Evolutionary conservation across 2,888 invertebrate genomes (phyloP).

Genomic region (Drosophila borborema): DNA sequence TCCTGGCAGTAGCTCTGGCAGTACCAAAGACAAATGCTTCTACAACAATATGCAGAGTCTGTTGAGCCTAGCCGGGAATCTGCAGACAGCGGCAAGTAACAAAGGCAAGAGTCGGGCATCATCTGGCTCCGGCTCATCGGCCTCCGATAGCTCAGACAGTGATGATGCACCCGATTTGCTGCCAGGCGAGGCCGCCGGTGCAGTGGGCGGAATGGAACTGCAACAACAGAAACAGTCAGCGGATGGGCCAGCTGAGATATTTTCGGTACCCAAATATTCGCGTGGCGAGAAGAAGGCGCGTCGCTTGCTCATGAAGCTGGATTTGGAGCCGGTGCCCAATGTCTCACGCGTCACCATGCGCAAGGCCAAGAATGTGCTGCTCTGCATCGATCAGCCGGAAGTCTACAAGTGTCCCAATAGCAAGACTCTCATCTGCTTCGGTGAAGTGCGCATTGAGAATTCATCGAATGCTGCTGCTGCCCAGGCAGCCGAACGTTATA

Average conservation of each 20-base stretch:
- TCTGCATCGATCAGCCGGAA: constrained; percentile 63
- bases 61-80: constrained; percentile 21
- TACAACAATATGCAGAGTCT: constrained; percentile 23
- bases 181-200: not conserved
- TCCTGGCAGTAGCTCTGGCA: not conserved
- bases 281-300: constrained; percentile 71
- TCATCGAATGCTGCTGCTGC: constrained; percentile 36
- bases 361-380: constrained; percentile 54
- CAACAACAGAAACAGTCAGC: not conserved
- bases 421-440: constrained; percentile 59
- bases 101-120: not conserved
- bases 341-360: constrained; percentile 66
- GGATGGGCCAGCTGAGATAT: not conserved
- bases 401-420: constrained; percentile 52
- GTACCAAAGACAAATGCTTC: not conserved
- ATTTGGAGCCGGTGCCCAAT: constrained; percentile 48
- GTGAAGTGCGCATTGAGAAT: constrained; percentile 59
- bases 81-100: constrained; percentile 3
- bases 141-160: constrained; percentile 26
- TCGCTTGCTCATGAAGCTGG: constrained; percentile 57
- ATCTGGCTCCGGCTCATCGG: constrained; percentile 17
- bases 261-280: constrained; percentile 24
- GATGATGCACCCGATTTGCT: constrained; percentile 28
- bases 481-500: constrained; percentile 58
- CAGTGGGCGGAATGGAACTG: no score